These are phyloP conservation scores for Glaucidium brasilianum DNA, from an alignment of 2,113 vertebrate species.

Conservation along the genomic window DNA sequence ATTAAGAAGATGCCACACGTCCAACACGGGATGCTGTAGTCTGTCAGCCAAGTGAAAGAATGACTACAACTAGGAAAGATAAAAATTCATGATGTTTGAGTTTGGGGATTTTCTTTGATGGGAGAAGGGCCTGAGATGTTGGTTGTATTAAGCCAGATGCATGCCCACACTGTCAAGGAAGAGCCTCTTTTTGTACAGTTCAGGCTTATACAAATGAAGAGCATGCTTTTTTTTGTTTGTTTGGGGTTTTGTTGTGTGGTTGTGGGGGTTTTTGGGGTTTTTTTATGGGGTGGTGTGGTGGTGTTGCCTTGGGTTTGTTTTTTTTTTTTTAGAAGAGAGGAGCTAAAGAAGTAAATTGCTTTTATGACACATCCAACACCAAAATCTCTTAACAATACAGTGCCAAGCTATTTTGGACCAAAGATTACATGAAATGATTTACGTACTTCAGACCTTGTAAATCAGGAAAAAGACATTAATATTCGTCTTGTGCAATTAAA, in stretches of 20 bases:
- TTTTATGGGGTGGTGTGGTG: too few relatives aligned
- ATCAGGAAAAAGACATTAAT: neutral
- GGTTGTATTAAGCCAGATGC: neutral
- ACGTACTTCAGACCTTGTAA: neutral
- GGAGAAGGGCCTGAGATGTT: neutral
- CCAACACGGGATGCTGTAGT: neutral
- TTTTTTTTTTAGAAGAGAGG: neutral
- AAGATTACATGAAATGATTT: neutral
- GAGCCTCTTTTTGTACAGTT: neutral
- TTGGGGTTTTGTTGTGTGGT: too few relatives aligned
- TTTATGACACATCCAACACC: neutral
- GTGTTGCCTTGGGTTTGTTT: neutral
- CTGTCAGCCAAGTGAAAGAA: constrained; percentile 12
- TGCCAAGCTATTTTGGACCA: neutral
- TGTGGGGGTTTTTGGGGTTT: too few relatives aligned
- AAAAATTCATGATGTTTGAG: neutral
- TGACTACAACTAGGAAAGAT: neutral
- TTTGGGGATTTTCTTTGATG: neutral
- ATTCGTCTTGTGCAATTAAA: neutral
- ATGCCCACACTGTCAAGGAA: neutral
- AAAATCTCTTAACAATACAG: neutral
- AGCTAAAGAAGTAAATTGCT: neutral
- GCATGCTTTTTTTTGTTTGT: neutral
- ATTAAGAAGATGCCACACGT: constrained; percentile 24
- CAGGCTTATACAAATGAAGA: neutral